Conservation (phyloP, 2,888 invertebrate genomes). For the Pristionchus maxplancki region DNA sequence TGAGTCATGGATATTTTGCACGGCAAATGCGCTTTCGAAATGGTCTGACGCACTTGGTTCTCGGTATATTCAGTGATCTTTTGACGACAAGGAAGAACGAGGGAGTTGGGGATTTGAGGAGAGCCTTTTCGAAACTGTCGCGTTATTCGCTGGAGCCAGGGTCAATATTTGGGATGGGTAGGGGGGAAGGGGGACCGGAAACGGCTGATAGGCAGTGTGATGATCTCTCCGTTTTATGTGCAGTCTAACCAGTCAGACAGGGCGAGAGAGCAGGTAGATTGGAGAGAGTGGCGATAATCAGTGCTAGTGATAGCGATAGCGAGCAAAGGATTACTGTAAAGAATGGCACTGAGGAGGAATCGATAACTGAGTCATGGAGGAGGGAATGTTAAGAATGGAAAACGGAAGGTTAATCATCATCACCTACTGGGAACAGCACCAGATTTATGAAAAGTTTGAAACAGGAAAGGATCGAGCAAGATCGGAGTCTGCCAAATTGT, state of each 20-base stretch:
- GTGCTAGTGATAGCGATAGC: neutral
- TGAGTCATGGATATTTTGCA: neutral
- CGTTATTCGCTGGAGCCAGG: neutral
- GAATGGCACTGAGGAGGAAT: neutral
- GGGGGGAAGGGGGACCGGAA: neutral
- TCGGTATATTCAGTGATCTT: too few relatives aligned
- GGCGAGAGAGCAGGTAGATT: too few relatives aligned
- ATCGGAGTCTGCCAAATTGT: too few relatives aligned
- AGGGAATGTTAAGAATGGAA: neutral
- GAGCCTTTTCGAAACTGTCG: neutral
- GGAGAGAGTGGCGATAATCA: too few relatives aligned
- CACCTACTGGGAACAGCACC: too few relatives aligned
- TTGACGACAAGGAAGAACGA: too few relatives aligned
- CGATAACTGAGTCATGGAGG: slow-evolving; percentile 6
- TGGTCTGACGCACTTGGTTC: too few relatives aligned
- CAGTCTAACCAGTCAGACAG: too few relatives aligned
- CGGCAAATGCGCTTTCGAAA: neutral
- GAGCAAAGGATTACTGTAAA: neutral
- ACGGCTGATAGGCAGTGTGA: neutral
- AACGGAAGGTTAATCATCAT: neutral
- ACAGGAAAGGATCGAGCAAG: too few relatives aligned
- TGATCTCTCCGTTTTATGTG: too few relatives aligned
- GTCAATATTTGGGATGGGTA: slow-evolving; percentile 31
- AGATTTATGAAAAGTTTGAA: too few relatives aligned
- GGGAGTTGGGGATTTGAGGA: neutral